Evolutionary conservation across 2,113 vertebrate genomes (phyloP).

Genomic region (Ciconia stormi): DNA sequence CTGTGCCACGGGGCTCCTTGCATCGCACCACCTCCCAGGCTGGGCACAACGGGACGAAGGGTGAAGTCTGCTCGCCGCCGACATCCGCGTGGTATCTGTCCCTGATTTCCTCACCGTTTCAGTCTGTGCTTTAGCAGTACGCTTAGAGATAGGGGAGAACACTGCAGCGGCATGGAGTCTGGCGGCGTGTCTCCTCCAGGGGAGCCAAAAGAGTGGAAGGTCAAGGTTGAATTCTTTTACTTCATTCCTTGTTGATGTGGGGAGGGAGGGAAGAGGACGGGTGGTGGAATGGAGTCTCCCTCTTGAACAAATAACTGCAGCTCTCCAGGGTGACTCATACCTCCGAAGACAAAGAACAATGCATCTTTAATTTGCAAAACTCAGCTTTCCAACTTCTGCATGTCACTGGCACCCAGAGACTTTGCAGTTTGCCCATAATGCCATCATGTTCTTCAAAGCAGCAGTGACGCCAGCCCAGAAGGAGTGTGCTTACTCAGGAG

Average conservation of each 20-base stretch:
- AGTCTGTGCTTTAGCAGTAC: background rate
- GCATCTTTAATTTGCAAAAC: background rate
- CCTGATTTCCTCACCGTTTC: background rate
- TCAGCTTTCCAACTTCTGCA: background rate
- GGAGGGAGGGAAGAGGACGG: background rate
- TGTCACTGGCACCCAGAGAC: background rate
- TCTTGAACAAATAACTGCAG: background rate
- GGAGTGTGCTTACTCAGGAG: conserved; percentile 7
- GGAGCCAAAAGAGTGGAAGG: background rate
- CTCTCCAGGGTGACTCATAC: background rate
- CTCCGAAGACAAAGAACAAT: background rate
- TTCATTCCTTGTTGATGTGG: background rate
- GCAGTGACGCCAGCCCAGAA: background rate
- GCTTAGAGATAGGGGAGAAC: background rate
- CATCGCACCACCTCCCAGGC: background rate
- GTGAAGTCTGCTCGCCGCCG: rapidly evolving
- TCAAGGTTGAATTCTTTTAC: background rate
- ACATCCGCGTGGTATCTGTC: background rate
- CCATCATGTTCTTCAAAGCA: background rate
- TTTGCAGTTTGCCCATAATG: background rate
- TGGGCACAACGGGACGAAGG: background rate
- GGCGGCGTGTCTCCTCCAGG: background rate
- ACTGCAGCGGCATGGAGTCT: background rate
- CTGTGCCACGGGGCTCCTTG: no score
- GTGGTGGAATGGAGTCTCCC: background rate